These are phyloP conservation scores for Naja naja DNA, from an alignment of 2,113 vertebrate genomes.

Conservation along the genomic window DNA sequence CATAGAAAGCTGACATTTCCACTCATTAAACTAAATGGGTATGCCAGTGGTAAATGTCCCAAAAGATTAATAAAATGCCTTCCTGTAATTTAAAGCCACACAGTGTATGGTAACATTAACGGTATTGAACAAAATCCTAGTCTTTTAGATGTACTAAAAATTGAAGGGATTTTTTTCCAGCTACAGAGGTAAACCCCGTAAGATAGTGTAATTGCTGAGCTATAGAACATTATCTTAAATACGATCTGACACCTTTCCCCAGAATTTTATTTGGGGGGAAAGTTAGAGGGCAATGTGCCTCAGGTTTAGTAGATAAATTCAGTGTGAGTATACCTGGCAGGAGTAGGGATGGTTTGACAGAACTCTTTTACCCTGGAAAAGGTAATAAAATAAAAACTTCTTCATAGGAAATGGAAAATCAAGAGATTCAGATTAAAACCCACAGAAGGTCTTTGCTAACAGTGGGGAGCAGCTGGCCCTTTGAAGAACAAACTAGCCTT, in stretches of 20 bases:
- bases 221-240: slow-evolving; percentile 27
- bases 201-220: neutral
- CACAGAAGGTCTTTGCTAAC: neutral
- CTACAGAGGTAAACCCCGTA: neutral
- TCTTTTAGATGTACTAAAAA: neutral
- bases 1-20: slow-evolving; percentile 23
- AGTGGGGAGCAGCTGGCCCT: neutral
- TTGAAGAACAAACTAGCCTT: neutral
- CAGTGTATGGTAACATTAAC: slow-evolving; percentile 15
- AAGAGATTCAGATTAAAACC: neutral
- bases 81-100: slow-evolving; percentile 16
- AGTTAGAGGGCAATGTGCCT: neutral
- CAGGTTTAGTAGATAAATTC: neutral
- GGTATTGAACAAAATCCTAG: slow-evolving; percentile 12
- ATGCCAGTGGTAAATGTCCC: slow-evolving; percentile 23
- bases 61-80: slow-evolving; percentile 31
- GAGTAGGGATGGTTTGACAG: neutral
- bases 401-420: neutral
- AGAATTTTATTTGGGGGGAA: neutral
- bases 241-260: neutral
- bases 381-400: neutral
- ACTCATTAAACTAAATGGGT: slow-evolving; percentile 20
- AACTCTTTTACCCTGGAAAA: neutral
- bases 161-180: neutral
- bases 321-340: neutral